These are phyloP conservation scores for Thermophis baileyi DNA, from an alignment of 2,113 vertebrate genomes.

Conservation along the genomic window DNA sequence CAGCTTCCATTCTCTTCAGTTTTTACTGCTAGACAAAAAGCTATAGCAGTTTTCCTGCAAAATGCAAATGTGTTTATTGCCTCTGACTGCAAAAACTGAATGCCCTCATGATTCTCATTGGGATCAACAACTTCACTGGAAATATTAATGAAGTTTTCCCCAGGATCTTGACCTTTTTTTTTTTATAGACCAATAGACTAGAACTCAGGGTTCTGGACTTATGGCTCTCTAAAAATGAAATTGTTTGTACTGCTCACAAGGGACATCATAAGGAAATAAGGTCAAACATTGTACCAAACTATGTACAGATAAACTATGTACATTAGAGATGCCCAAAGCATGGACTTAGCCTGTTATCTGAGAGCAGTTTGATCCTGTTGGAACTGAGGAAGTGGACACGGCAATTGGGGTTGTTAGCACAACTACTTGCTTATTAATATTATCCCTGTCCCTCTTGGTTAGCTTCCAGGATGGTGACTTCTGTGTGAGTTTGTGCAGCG, in stretches of 20 bases:
- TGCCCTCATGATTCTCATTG: neutral
- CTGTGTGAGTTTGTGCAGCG: neutral
- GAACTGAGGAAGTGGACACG: neutral
- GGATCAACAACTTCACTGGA: neutral
- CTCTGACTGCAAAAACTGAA: neutral
- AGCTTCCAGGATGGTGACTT: neutral
- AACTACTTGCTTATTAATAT: too few relatives aligned
- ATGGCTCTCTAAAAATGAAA: neutral
- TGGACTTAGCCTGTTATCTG: neutral
- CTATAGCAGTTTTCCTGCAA: neutral
- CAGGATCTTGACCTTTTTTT: neutral
- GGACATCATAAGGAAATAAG: conserved; percentile 6
- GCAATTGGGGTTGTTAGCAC: too few relatives aligned
- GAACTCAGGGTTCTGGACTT: neutral
- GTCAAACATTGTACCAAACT: neutral
- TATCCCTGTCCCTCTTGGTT: neutral
- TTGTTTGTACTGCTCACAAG: neutral
- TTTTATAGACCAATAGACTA: neutral
- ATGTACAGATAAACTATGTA: accelerated
- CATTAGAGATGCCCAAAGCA: neutral
- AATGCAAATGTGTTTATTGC: neutral
- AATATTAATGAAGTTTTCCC: neutral
- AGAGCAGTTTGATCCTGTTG: neutral
- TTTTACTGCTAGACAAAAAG: neutral
- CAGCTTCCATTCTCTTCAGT: neutral